Percentiles rank a stretch among this genome's conserved stretches.
phyloP scores from a whole-genome alignment of 2,113 vertebrate genomes.

The Anolis sagrei region DNA sequence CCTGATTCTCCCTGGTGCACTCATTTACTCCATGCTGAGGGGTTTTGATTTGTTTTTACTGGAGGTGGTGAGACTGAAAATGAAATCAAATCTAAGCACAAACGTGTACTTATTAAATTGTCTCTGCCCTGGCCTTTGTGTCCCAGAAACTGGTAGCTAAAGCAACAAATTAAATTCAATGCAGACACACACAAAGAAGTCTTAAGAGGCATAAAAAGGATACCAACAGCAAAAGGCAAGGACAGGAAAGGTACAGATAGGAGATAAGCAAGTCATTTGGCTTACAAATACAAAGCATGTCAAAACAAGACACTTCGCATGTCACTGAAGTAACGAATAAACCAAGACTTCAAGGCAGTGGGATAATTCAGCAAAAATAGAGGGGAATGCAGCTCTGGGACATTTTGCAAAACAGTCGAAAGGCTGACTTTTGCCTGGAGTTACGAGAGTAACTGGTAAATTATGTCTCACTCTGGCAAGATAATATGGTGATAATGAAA shows the following conservation, averaged over 20 bases:
- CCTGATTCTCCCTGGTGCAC: background rate
- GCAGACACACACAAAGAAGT: background rate
- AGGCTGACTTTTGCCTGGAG: background rate
- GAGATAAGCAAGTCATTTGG: background rate
- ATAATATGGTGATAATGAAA: background rate
- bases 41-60: background rate
- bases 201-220: background rate
- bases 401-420: background rate
- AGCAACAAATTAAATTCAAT: background rate
- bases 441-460: background rate
- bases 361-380: background rate
- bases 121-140: background rate
- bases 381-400: background rate
- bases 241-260: background rate
- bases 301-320: background rate
- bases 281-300: background rate
- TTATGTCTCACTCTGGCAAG: background rate
- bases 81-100: background rate
- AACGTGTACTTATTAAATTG: background rate
- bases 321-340: background rate
- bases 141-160: background rate
- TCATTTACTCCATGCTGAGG: too few relatives aligned
- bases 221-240: background rate
- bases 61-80: background rate
- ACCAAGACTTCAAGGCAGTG: background rate